Base-by-base conservation (phyloP, 2,113 vertebrate genomes). In the Anas platyrhynchos region DNA sequence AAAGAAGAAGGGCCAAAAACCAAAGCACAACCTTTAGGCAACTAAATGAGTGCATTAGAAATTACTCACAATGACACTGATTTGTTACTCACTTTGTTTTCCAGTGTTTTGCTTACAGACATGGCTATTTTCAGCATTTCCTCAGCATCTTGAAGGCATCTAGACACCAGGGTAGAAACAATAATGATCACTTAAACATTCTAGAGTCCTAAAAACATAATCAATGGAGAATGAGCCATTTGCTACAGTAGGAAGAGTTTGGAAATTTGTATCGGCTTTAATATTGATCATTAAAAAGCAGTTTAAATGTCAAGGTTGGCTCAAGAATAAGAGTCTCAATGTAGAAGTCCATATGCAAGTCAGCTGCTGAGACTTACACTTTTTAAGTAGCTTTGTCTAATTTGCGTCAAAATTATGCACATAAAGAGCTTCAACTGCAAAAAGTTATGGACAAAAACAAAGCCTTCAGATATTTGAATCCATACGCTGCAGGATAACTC, bases 141-240 rank as follows among this genome's bases (percentile, higher is more conserved):
- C 84, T 99, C 98, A 44, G 98, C 98, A 97, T 99, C 99, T 85
- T 99, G 98, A 92, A 97, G 98, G 97, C 99, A 99, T 84, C 99
- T 99, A 97, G 52, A 87, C 77, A 95, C 38, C 46, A 92, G 67
- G 54, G 41, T 22, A 96, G 93, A 95, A 90, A 94, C 6, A 94
- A 76, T 20, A 72, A 72, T 8, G 34, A 71, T 54, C 7, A 75
- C 6, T 78, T 81, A 84, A 82, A 71, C 6, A 89, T 65, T 52
- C 36, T 43, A 55, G 21, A 83, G 36, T n/a, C 76, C 59, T 59
- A 65, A 66, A 86, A 92, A 93, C 17, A 71, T 7, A 36, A 9
- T 22, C 46, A 38, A 25, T 0, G 7, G 31, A 63, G 16, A 69
- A 86, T 50, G 48, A 74, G 44, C 1, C 54, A 59, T 56, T 75